Evolutionary conservation across 2,888 invertebrate species (phyloP).

Genomic region (Chrysolina americana): DNA sequence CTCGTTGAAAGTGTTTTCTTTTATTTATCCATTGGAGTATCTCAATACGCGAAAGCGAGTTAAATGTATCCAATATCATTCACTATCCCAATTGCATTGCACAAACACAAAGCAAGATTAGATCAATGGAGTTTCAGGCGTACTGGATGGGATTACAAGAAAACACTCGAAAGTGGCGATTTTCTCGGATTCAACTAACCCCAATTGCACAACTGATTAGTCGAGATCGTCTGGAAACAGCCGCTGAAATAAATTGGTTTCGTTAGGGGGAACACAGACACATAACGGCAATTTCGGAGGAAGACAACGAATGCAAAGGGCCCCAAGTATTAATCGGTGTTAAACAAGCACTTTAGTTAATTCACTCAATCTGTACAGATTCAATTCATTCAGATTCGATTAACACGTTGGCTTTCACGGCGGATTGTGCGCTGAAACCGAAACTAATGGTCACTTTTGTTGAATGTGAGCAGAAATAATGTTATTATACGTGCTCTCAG

Average conservation of each 20-base stretch:
- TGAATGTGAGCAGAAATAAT: no score
- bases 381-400: slow-evolving; percentile 38
- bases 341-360: slow-evolving; percentile 24
- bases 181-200: slow-evolving; percentile 25
- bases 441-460: neutral
- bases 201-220: slow-evolving; percentile 27
- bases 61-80: slow-evolving; percentile 1
- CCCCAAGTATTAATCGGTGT: slow-evolving; percentile 20
- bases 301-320: slow-evolving; percentile 25
- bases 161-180: slow-evolving; percentile 28
- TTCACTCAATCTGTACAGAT: slow-evolving; percentile 26
- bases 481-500: no score
- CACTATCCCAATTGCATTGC: slow-evolving; percentile 15
- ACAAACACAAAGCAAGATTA: slow-evolving; percentile 10
- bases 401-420: slow-evolving; percentile 30
- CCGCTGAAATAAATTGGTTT: slow-evolving; percentile 36
- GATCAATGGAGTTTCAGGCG: slow-evolving; percentile 22
- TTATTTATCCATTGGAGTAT: no score
- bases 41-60: neutral
- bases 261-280: slow-evolving; percentile 33
- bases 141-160: slow-evolving; percentile 20
- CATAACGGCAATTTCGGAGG: slow-evolving; percentile 37
- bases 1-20: no score
- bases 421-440: neutral
- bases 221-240: slow-evolving; percentile 29